phyloP scores from a whole-genome alignment of 2,797 vertebrate genomes.

The Pangasius mekongensis region DNA sequence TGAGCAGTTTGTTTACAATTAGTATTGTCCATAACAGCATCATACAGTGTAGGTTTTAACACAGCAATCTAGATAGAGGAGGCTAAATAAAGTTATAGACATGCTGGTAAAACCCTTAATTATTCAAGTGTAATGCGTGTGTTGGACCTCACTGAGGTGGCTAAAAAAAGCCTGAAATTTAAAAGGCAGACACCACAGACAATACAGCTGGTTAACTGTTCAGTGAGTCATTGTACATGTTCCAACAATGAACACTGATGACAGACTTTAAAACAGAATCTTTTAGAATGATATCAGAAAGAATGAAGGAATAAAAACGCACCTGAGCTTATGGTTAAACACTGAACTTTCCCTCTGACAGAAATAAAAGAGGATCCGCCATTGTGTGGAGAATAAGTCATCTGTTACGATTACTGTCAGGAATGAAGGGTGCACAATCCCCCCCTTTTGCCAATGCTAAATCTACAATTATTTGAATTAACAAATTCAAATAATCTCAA shows the following conservation, averaged over 20 bases:
- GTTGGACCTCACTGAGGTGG: not conserved
- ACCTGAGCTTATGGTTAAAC: not conserved
- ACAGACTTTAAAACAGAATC: not conserved
- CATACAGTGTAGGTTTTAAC: not conserved
- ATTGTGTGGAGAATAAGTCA: constrained; percentile 14
- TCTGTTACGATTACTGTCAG: constrained; percentile 9
- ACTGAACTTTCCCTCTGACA: not conserved
- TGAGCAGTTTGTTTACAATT: constrained; percentile 15
- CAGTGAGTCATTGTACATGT: not conserved
- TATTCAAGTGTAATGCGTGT: constrained; percentile 15
- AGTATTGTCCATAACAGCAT: constrained; percentile 17
- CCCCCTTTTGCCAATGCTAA: not conserved
- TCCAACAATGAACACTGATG: not conserved
- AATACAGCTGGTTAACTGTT: not conserved
- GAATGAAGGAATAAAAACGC: constrained; percentile 14
- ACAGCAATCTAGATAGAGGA: not conserved
- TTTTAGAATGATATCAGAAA: constrained; percentile 2
- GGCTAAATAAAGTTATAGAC: constrained; percentile 25
- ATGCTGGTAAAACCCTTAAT: constrained; percentile 1
- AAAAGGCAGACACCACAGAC: not conserved
- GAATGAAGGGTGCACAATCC: not conserved
- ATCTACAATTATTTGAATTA: constrained; percentile 18
- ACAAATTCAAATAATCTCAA: not conserved
- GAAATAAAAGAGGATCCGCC: constrained; percentile 11
- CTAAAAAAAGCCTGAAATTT: not conserved